These are phyloP conservation scores for Scyliorhinus canicula DNA, from an alignment of 2,797 vertebrate genomes.

Conservation along the genomic window DNA sequence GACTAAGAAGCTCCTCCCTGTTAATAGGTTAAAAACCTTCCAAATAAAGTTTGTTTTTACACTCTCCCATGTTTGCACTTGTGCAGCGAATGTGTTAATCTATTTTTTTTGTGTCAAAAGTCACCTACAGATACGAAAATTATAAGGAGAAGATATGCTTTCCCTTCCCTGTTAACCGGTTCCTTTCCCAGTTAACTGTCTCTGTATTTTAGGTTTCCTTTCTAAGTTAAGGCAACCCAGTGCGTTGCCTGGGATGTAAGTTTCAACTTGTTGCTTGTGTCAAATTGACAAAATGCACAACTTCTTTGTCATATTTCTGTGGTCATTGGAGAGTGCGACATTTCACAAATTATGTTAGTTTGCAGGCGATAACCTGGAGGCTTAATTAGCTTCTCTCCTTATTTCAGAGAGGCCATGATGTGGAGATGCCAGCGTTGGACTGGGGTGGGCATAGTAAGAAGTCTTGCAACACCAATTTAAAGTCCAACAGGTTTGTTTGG, in stretches of 20 bases:
- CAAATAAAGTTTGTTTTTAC: neutral
- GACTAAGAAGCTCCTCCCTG: neutral
- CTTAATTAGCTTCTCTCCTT: neutral
- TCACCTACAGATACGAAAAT: neutral
- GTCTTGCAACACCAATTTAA: too few species aligned
- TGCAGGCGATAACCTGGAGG: neutral
- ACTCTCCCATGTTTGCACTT: neutral
- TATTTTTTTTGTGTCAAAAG: neutral
- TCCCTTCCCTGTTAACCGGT: neutral
- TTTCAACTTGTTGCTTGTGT: neutral
- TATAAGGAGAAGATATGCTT: too few species aligned
- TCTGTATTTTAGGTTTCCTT: neutral
- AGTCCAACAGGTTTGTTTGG: too few species aligned
- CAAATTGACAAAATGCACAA: neutral
- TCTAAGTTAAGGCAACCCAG: neutral
- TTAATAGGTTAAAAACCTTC: neutral
- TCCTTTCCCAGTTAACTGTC: neutral
- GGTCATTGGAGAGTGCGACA: neutral
- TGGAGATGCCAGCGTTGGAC: too few species aligned
- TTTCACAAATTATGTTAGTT: neutral
- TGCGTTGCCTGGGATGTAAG: neutral
- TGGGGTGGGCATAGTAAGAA: too few species aligned
- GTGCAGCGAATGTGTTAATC: neutral
- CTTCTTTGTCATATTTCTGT: neutral
- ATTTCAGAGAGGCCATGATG: too few species aligned